phyloP scores from a whole-genome alignment of 2,113 vertebrate species.

The Laticauda laticaudata region DNA sequence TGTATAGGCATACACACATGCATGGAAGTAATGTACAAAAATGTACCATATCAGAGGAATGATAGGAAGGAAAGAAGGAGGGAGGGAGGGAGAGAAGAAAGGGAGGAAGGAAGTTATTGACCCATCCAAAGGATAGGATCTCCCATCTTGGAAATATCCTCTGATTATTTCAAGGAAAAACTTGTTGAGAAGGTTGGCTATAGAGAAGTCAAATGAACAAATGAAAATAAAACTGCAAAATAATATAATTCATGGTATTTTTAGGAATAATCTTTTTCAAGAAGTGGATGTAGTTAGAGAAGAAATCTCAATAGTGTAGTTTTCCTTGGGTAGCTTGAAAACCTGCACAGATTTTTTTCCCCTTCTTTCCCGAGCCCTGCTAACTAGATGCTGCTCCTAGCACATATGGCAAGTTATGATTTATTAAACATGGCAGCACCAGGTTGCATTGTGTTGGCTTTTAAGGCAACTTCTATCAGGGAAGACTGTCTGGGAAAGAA shows the following conservation, averaged over 20 bases:
- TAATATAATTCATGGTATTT: background rate
- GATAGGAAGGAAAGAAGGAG: background rate
- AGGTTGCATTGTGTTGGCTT: conserved; percentile 53
- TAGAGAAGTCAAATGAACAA: background rate
- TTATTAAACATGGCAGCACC: conserved; percentile 33
- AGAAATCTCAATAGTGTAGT: background rate
- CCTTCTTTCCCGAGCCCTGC: conserved; percentile 21
- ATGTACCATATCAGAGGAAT: background rate
- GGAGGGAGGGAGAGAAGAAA: background rate
- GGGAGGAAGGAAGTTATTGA: background rate
- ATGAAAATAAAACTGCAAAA: background rate
- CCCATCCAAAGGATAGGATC: background rate
- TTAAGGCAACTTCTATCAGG: conserved; percentile 61
- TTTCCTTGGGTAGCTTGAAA: conserved; percentile 32
- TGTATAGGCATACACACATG: background rate
- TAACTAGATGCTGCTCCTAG: conserved; percentile 23
- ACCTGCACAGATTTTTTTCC: conserved; percentile 31
- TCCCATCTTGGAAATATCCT: background rate
- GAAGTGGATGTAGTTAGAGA: background rate
- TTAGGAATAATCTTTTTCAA: background rate
- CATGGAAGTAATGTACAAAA: background rate
- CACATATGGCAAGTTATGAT: background rate
- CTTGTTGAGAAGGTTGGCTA: background rate
- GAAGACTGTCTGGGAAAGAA: conserved; percentile 58
- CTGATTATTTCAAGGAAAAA: background rate